phyloP scores from a whole-genome alignment of 2,113 vertebrate species.

The Scomber japonicus region DNA sequence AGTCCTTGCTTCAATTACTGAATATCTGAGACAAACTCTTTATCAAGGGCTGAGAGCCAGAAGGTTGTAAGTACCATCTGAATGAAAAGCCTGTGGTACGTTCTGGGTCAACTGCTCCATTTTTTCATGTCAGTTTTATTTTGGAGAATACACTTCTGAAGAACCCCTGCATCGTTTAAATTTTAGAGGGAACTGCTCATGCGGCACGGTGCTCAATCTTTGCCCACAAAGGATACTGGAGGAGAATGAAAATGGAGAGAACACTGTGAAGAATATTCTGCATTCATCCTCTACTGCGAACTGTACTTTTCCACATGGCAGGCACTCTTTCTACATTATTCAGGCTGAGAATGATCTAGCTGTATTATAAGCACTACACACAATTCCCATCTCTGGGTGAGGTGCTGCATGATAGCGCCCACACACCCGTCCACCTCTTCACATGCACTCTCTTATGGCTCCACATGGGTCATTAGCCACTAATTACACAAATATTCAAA shows the following conservation, averaged over 20 bases:
- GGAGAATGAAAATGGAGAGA: slow-evolving; percentile 40
- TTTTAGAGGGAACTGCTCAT: slow-evolving; percentile 31
- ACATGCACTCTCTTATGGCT: slow-evolving; percentile 32
- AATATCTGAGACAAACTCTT: slow-evolving; percentile 52
- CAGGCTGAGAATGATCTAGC: slow-evolving; percentile 45
- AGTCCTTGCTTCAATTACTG: slow-evolving; percentile 39
- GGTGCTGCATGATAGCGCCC: slow-evolving; percentile 16
- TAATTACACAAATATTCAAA: slow-evolving; percentile 43
- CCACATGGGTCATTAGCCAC: slow-evolving; percentile 46
- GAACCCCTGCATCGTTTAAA: slow-evolving; percentile 40
- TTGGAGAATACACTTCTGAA: slow-evolving; percentile 51
- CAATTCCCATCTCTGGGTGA: slow-evolving; percentile 18
- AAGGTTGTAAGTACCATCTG: slow-evolving; percentile 34
- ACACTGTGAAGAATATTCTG: slow-evolving; percentile 31
- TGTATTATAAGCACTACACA: slow-evolving; percentile 39
- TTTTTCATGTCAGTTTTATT: slow-evolving; percentile 65
- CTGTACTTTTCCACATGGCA: slow-evolving; percentile 57
- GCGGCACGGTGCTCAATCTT: slow-evolving; percentile 20
- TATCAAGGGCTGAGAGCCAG: slow-evolving; percentile 42
- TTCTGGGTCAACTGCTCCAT: slow-evolving; percentile 51
- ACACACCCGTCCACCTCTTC: slow-evolving; percentile 11
- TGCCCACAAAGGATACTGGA: slow-evolving; percentile 44
- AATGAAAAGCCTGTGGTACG: slow-evolving; percentile 41
- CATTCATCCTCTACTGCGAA: slow-evolving; percentile 45
- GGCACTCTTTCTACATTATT: slow-evolving; percentile 65